Conservation (phyloP, 2,888 invertebrate species). For the Hemicrepidius hirtus region DNA sequence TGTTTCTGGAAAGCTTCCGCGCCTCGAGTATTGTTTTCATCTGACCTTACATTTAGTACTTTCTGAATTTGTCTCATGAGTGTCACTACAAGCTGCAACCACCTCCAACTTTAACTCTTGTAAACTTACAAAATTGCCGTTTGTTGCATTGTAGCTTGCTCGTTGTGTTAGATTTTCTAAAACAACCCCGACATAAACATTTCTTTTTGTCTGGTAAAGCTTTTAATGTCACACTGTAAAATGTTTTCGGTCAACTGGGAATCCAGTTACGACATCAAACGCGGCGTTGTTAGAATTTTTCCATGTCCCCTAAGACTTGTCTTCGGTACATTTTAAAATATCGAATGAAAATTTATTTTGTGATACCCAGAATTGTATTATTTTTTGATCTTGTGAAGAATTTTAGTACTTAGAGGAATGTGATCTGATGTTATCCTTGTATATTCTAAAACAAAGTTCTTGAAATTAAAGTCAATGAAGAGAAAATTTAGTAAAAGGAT, state of each 20-base stretch:
- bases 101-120: slow-evolving; percentile 15
- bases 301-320: neutral
- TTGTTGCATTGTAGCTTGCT: slow-evolving; percentile 25
- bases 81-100: slow-evolving; percentile 40
- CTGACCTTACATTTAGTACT: slow-evolving; percentile 5
- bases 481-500: no score
- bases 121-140: neutral
- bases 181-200: neutral
- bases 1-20: slow-evolving; percentile 10
- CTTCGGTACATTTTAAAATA: no score
- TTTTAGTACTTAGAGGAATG: no score
- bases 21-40: slow-evolving; percentile 19
- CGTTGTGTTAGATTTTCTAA: slow-evolving; percentile 19
- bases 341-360: no score
- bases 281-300: neutral
- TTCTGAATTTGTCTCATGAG: slow-evolving; percentile 37
- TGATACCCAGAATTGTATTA: no score
- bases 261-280: neutral
- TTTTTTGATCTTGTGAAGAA: no score
- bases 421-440: no score
- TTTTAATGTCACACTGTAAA: slow-evolving; percentile 30
- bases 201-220: slow-evolving; percentile 6
- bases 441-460: no score
- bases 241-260: neutral
- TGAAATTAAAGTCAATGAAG: no score